Conservation (phyloP, 2,888 invertebrate species). For the Dryobotodes eremita region DNA sequence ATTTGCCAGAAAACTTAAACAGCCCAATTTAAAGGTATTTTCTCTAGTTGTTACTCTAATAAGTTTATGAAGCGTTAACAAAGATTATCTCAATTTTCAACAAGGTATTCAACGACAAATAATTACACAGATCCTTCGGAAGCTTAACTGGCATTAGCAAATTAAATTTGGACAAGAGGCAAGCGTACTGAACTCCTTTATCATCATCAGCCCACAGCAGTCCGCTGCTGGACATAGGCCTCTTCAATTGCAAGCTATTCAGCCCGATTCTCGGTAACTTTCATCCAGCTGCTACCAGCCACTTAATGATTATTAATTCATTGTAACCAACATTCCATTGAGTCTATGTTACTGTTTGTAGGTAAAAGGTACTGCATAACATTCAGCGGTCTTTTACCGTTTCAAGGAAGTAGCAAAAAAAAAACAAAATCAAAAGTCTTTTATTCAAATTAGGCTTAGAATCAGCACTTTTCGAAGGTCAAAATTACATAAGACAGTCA, state of each 20-base stretch:
- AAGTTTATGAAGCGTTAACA: constrained; percentile 30
- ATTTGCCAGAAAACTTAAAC: not conserved
- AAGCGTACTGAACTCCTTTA: not conserved
- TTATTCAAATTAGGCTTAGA: too few relatives aligned
- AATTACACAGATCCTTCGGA: constrained; percentile 41
- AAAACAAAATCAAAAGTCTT: too few relatives aligned
- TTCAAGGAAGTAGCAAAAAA: not conserved
- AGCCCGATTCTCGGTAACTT: too few relatives aligned
- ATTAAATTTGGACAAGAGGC: not conserved
- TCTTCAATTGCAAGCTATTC: too few relatives aligned
- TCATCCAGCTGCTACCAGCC: too few relatives aligned
- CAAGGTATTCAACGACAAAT: constrained; percentile 47
- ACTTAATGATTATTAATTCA: too few relatives aligned
- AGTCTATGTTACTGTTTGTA: not conserved
- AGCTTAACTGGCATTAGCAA: constrained; percentile 16
- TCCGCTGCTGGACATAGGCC: too few relatives aligned
- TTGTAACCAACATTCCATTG: not conserved
- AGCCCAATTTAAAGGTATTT: constrained; percentile 9
- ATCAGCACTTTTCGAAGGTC: too few relatives aligned
- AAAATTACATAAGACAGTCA: too few relatives aligned
- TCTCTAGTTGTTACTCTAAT: constrained; percentile 16
- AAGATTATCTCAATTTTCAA: constrained; percentile 62
- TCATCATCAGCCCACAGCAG: not conserved
- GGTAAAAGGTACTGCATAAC: not conserved
- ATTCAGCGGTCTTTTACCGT: not conserved